Conservation (phyloP, 2,113 vertebrate species). For the Choloepus hoffmanni region DNA sequence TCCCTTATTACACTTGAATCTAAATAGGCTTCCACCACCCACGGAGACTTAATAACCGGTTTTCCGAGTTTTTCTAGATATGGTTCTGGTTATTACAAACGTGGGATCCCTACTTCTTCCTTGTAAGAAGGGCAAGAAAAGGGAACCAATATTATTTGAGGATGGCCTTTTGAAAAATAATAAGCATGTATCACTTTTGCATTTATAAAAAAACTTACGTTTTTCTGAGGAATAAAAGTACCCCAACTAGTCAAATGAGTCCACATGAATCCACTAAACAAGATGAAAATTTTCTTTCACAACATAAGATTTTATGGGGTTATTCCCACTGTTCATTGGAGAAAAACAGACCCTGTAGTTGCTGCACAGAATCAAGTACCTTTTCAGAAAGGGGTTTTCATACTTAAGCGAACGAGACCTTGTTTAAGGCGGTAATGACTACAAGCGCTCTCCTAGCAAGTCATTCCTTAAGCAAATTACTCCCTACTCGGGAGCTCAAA, state of each 20-base stretch:
- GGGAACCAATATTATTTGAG: not conserved
- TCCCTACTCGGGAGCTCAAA: not conserved
- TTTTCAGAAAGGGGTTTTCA: not conserved
- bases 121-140: not conserved
- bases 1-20: conserved; percentile 8
- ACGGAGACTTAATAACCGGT: conserved; percentile 51
- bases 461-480: not conserved
- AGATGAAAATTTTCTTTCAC: conserved; percentile 16
- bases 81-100: not conserved
- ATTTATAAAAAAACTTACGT: not conserved
- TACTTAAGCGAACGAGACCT: not conserved
- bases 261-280: not conserved
- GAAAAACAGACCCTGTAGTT: not conserved
- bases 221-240: conserved; percentile 33
- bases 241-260: not conserved
- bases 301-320: not conserved
- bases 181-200: not conserved
- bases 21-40: conserved; percentile 46
- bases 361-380: not conserved
- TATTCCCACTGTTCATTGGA: not conserved
- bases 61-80: conserved; percentile 67
- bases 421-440: not conserved
- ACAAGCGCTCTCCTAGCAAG: too few species aligned
- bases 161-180: not conserved
- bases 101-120: not conserved